Base-by-base conservation (phyloP, 1,140 invertebrate genomes). In the Anagrus nilaparvatae region DNA sequence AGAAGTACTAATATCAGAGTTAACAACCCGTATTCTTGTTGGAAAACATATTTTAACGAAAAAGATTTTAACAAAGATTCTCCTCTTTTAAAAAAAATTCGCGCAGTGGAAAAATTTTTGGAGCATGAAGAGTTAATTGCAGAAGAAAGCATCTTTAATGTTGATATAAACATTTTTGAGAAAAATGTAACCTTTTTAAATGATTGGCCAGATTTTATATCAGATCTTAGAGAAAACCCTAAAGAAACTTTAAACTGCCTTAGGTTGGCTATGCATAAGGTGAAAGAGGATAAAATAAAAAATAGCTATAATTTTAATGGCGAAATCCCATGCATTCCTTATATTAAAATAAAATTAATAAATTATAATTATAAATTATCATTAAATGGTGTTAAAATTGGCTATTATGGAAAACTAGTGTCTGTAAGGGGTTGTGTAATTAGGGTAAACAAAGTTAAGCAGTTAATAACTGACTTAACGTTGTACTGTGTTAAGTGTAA, bases 381-480 rank as follows among this genome's bases (percentile, higher is more conserved):
- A 30, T 62, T 90, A 16, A 81, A 79, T 62, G 74, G 81, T 61
- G 64, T 92, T 21, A 87, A 87, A 73, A 75, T 84, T 5, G 81
- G 79, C 59, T 79, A 74, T 59, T 86, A 81, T 74, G 84, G 83
- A 12, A 90, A 89, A 71, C 74, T 92, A 50, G 74, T 94, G 2
- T 78, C 81, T 14, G 73, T 93, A 3, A 79, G 80, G 58, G 92
- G 92, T 0, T 90, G 85, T 44, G 84, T 96, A 0, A 85, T 89
- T 37, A 73, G 87, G 57, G 82, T 88, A 7, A 78, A 85, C 13
- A 79, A 79, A 59, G 71, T 82, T 4, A 83, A 81, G 47, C 75
- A 87, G 13, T 65, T 81, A 19, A 81, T 83, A 52, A 77, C 76
- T 12, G 79, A 79, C 56, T 73, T 94, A 64, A 79, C 81, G n/a